phyloP scores from a whole-genome alignment of 1,140 invertebrate genomes.

The silkworm (Bombyx mori) region ASM3026992v2 NC_085124.1:2356001-2356500 shows the following conservation, averaged over 20 bases:
- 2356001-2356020: constrained; percentile 73
- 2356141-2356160: constrained; percentile 72
- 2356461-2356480: constrained; percentile 20
- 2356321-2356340: constrained; percentile 70
- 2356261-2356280: constrained; percentile 72
- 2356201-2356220: constrained; percentile 60
- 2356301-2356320: constrained; percentile 69
- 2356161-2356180: constrained; percentile 68
- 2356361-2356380: constrained; percentile 65
- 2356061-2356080: constrained; percentile 73
- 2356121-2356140: constrained; percentile 70
- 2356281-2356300: constrained; percentile 71
- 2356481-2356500: constrained; percentile 15
- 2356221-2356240: constrained; percentile 67
- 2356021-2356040: constrained; percentile 69
- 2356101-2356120: constrained; percentile 72
- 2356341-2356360: constrained; percentile 57
- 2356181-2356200: constrained; percentile 61
- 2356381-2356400: constrained; percentile 62
- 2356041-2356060: constrained; percentile 72
- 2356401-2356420: constrained; percentile 35
- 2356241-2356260: constrained; percentile 68
- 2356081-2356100: constrained; percentile 71
- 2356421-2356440: constrained; percentile 34
- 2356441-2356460: constrained; percentile 15